Base-by-base conservation (phyloP, 2,888 invertebrate species). In the Euspilapteryx auroguttella region DNA sequence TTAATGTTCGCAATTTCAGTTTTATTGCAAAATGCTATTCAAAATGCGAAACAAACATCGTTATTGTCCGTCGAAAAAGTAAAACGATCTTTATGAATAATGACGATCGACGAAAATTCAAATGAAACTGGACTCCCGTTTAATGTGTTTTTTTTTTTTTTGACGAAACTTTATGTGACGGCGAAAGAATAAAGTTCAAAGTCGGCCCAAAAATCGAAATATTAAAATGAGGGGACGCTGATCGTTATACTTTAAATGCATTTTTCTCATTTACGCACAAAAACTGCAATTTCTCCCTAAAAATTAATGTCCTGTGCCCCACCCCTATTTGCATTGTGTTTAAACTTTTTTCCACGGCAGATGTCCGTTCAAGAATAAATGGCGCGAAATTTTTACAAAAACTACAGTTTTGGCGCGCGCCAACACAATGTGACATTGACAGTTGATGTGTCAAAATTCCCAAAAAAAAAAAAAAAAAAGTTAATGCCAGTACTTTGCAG, bases 311-410 rank as follows among this genome's bases (percentile, higher is more conserved):
- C 52, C 49, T 45, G 45, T 45, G 46, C 42, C 32, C 53, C 49
- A 49, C 66, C 69, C 69, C 65, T 68, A 73, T 73, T 73, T 73
- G 68, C 68, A 71, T 73, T 75, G 73, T 68, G 51, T 49, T 57
- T 55, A 58, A 64, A 42, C 37, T 40, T 47, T 44, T 55, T 66
- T 69, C 39, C 32, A 39, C 53, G 53, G 62, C 75, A 75, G 71
- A 71, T 75, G 75, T 55, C 57, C 57, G 42, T 14, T 12, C 14
- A 32, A 47, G 45, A 43, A 50, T 65, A 68, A 73, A 75, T 73
- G 71, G 71, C 66, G 71, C 73, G 71, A 68, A 63, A 65, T 73
- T 73, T 73, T 73, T 68, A 68, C 64, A 69, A 62, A 49, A 59
- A 61, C 58, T 58, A 51, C 61, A 66, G 69, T 68, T 58, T 63